Base-by-base conservation (phyloP, 2,113 vertebrate species). In the Sorex araneus region DNA sequence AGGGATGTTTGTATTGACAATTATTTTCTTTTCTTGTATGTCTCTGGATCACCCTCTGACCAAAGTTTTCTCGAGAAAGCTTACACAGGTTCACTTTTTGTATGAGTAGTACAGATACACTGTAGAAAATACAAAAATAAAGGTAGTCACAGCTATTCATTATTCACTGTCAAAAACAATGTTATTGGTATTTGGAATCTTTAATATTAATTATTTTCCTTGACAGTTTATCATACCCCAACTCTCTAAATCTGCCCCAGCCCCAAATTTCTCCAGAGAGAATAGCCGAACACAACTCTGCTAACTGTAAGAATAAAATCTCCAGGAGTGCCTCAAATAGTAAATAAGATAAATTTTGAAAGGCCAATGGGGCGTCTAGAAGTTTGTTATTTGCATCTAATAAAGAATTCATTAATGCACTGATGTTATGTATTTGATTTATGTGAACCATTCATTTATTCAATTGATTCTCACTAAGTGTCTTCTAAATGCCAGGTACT, bases 41-140 rank as follows among this genome's bases (percentile, higher is more conserved):
- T 69, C 89, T 78, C 4, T 83, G 40, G 67, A 47, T 69, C 57
- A 82, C 50, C 9, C 27, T 67, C 81, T 73, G 43, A 45, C 60
- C 87, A 82, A 75, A 75, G 25, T 32, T 73, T 40, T 36, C 82
- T 30, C 7, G 71, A 57, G 16, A 54, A 60, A 18, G 9, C 43
- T 10, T 40, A 2, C 10, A 73, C 50, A 3, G 54, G 27, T 64
- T 77, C 30, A 67, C 60, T 78, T 79, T 60, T 67, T 77, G 85
- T 75, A 21, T 34, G 69, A 87, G 34, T 30, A 80, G 54, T 50
- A 1, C 10, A 18, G 30, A 28, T 12, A 50, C 78, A 90, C 3
- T 60, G 28, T 47, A 34, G 76, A 93, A 94, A 91, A 82, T 19
- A 87, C 0, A 89, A 70, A 54, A 70, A 28, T 50, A 50, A 83